Evolutionary conservation across 2,797 vertebrate genomes (phyloP).

Genomic region (Esox masquinongy): DNA sequence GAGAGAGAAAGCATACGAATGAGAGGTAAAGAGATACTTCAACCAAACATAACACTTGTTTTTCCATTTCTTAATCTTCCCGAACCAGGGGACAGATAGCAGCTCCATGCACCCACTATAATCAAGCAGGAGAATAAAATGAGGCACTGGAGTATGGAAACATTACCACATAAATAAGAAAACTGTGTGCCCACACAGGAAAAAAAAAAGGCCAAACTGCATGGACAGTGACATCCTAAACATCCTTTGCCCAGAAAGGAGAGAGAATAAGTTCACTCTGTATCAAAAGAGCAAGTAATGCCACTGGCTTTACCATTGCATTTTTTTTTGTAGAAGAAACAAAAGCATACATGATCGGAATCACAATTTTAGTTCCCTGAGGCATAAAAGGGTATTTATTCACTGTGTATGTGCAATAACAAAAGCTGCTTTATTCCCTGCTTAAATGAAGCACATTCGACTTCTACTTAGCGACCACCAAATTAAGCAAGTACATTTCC

Average conservation of each 20-base stretch:
- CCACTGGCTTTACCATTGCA: neutral
- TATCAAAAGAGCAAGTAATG: neutral
- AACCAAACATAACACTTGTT: constrained; percentile 31
- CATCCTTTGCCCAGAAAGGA: neutral
- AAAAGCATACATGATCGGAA: constrained; percentile 53
- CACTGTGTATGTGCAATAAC: constrained; percentile 63
- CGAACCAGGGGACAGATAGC: constrained; percentile 48
- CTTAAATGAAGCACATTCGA: constrained; percentile 58
- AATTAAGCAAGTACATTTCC: constrained; percentile 59
- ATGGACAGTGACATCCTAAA: constrained; percentile 21
- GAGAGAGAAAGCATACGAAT: neutral
- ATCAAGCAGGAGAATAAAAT: constrained; percentile 45
- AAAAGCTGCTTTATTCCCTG: constrained; percentile 67
- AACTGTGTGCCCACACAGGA: constrained; percentile 11
- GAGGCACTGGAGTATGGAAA: constrained; percentile 63
- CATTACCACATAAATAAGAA: constrained; percentile 64
- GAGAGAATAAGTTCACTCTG: constrained; percentile 1
- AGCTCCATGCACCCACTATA: constrained; percentile 57
- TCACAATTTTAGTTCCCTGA: constrained; percentile 22
- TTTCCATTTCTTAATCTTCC: constrained; percentile 52
- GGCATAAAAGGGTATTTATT: constrained; percentile 63
- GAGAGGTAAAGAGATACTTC: neutral
- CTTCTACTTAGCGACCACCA: constrained; percentile 55
- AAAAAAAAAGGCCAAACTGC: constrained; percentile 32
- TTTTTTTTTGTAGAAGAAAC: neutral